Conservation (phyloP, 2,113 vertebrate species). For the Tetrao urogallus region DNA sequence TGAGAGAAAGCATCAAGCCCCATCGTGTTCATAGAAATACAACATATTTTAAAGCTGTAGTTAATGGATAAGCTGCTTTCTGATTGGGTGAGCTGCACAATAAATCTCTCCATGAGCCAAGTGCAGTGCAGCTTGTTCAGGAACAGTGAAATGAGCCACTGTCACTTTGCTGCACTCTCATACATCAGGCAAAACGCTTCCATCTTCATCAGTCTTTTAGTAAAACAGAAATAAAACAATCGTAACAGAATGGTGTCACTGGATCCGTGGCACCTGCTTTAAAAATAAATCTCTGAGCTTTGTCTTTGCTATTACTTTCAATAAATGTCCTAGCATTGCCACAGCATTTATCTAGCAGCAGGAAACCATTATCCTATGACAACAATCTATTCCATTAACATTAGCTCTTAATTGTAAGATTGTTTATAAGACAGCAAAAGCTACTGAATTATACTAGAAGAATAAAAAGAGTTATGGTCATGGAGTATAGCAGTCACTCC, state of each 20-base stretch:
- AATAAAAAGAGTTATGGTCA: conserved; percentile 74
- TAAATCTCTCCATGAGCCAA: conserved; percentile 63
- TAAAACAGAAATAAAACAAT: conserved; percentile 76
- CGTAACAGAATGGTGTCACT: conserved; percentile 76
- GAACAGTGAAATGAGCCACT: conserved; percentile 50
- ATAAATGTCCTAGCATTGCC: conserved; percentile 78
- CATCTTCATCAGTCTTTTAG: conserved; percentile 73
- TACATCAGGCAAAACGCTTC: conserved; percentile 69
- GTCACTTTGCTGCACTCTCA: conserved; percentile 61
- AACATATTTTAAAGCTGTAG: conserved; percentile 60
- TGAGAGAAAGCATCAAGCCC: conserved; percentile 42
- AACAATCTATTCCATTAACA: conserved; percentile 82
- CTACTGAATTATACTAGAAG: conserved; percentile 81
- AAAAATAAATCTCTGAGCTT: conserved; percentile 78
- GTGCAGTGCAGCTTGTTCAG: conserved; percentile 55
- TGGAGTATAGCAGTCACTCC: conserved; percentile 63
- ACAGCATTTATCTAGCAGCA: conserved; percentile 80
- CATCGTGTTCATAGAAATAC: conserved; percentile 51
- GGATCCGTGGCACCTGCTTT: conserved; percentile 78
- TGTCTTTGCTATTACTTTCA: conserved; percentile 80
- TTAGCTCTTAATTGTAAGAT: conserved; percentile 83
- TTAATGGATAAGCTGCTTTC: conserved; percentile 73
- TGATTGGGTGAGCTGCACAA: conserved; percentile 62
- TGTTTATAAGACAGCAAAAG: conserved; percentile 80
- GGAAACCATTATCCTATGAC: conserved; percentile 81